phyloP scores from a whole-genome alignment of 2,888 invertebrate genomes.

The Stenoptilia bipunctidactyla region DNA sequence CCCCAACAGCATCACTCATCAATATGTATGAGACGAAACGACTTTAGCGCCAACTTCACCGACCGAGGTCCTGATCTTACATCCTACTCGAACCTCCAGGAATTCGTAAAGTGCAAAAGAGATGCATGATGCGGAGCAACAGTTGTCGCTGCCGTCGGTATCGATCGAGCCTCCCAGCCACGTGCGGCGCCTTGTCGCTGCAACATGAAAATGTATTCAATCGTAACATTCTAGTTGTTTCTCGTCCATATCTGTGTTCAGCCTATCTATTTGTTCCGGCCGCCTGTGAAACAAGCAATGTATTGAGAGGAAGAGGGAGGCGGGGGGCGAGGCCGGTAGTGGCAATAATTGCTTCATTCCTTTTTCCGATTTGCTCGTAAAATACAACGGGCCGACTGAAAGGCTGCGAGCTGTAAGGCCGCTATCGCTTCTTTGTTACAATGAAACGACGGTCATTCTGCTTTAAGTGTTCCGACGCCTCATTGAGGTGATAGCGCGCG shows the following conservation, averaged over 20 bases:
- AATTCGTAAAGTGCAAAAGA: slow-evolving; percentile 20
- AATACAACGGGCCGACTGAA: neutral
- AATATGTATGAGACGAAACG: slow-evolving; percentile 30
- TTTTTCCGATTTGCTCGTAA: neutral
- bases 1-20: slow-evolving; percentile 11
- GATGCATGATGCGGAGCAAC: slow-evolving; percentile 45
- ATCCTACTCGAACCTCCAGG: slow-evolving; percentile 21
- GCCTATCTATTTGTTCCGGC: neutral
- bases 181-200: slow-evolving; percentile 29
- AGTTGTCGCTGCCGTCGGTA: slow-evolving; percentile 55
- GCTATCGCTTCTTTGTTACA: neutral
- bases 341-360: neutral
- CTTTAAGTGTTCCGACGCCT: neutral
- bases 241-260: neutral
- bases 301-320: neutral
- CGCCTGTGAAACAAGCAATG: neutral
- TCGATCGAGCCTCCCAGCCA: slow-evolving; percentile 46
- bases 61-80: slow-evolving; percentile 35
- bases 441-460: neutral
- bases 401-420: neutral
- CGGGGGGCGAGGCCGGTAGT: neutral
- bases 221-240: neutral
- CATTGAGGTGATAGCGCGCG: neutral
- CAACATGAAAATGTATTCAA: slow-evolving; percentile 3
- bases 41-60: slow-evolving; percentile 52